A percentile compares a stretch with the other conserved stretches of the same genome.
Conservation (phyloP, 2,888 invertebrate genomes). For the Biston betularia region DNA sequence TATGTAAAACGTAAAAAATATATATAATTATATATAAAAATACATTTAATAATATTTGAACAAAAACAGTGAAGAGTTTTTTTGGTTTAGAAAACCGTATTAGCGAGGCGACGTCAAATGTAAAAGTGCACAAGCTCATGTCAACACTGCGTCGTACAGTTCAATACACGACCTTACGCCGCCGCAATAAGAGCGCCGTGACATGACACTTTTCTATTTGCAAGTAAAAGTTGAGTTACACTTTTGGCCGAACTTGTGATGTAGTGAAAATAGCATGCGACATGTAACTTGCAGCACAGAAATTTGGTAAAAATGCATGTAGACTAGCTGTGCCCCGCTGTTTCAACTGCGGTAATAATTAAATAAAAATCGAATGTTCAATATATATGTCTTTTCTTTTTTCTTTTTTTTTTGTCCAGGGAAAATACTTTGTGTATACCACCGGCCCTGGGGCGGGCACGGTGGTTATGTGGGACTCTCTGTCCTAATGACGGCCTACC, state of each 20-base stretch:
- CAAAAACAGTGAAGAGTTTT: conserved; percentile 45
- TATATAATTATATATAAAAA: background rate
- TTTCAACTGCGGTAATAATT: too few species aligned
- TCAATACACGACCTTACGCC: conserved; percentile 49
- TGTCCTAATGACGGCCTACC: too few species aligned
- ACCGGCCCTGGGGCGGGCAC: too few species aligned
- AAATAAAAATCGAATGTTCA: too few species aligned
- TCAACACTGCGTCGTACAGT: conserved; percentile 23
- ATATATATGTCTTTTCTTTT: too few species aligned
- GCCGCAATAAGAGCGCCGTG: conserved; percentile 42
- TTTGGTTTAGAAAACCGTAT: conserved; percentile 57
- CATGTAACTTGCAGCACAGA: background rate
- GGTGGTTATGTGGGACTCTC: too few species aligned
- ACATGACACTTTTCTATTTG: conserved; percentile 64
- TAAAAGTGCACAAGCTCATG: conserved; percentile 63
- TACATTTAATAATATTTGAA: conserved; percentile 41
- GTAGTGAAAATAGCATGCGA: conserved; percentile 1
- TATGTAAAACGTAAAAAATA: too few species aligned
- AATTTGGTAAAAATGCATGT: background rate
- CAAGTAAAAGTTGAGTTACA: conserved; percentile 73
- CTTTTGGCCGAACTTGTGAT: conserved; percentile 41
- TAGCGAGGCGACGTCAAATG: conserved; percentile 63
- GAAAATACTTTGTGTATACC: too few species aligned
- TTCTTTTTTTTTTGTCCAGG: too few species aligned
- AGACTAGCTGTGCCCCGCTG: too few species aligned